phyloP scores from a whole-genome alignment of 2,888 invertebrate genomes.

The Papilio elwesi region DNA sequence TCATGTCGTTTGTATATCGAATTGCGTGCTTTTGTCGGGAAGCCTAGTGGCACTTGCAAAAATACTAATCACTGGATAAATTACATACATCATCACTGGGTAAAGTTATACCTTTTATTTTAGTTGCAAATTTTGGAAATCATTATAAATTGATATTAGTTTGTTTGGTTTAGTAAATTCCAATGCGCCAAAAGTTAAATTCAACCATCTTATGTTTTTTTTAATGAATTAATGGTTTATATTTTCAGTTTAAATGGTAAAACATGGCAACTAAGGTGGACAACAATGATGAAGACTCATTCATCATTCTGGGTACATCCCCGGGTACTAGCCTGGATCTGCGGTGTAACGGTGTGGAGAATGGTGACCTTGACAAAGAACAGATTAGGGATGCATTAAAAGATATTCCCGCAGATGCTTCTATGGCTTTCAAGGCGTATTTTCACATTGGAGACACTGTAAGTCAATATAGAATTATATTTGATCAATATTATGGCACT shows the following conservation, averaged over 20 bases:
- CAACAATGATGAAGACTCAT: slow-evolving; percentile 74
- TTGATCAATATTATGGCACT: too few species aligned
- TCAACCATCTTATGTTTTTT: neutral
- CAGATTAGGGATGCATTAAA: slow-evolving; percentile 74
- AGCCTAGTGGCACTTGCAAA: slow-evolving; percentile 9
- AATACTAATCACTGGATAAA: neutral
- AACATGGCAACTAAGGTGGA: slow-evolving; percentile 63
- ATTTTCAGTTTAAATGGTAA: slow-evolving; percentile 42
- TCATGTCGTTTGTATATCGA: neutral
- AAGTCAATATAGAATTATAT: slow-evolving; percentile 52
- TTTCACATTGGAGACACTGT: slow-evolving; percentile 73
- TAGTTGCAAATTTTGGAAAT: slow-evolving; percentile 7
- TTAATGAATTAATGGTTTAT: neutral
- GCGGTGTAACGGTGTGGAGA: slow-evolving; percentile 59
- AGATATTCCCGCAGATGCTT: slow-evolving; percentile 67
- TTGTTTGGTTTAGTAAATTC: neutral
- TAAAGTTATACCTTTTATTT: slow-evolving; percentile 28
- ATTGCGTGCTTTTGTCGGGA: neutral
- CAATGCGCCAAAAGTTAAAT: neutral
- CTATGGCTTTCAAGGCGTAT: slow-evolving; percentile 73
- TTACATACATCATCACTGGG: neutral
- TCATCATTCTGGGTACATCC: slow-evolving; percentile 76
- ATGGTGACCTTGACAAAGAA: slow-evolving; percentile 56
- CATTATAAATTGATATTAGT: slow-evolving; percentile 1
- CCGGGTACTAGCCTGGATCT: slow-evolving; percentile 71